A percentile compares a stretch with the other conserved stretches of the same genome.
Evolutionary conservation across 1,140 invertebrate species (phyloP).

Genomic region (Eumeta japonica): DNA sequence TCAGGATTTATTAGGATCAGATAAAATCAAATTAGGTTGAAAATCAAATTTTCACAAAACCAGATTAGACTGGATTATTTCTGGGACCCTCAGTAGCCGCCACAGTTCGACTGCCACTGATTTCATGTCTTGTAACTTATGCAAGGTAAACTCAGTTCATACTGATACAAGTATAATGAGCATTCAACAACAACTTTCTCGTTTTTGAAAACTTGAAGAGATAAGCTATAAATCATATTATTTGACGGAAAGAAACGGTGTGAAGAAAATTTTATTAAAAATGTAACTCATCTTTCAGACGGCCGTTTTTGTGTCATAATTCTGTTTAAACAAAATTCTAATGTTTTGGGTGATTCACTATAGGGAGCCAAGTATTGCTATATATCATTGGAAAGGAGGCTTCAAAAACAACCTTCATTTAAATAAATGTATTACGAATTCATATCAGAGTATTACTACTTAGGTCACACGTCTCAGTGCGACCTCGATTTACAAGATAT

Average conservation of each 20-base stretch:
- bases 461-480: slow-evolving; percentile 11
- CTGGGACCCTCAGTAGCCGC: slow-evolving; percentile 11
- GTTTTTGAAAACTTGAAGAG: slow-evolving; percentile 6
- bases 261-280: slow-evolving; percentile 13
- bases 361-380: slow-evolving; percentile 12
- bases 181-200: slow-evolving; percentile 2
- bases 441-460: slow-evolving; percentile 11
- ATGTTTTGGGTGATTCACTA: slow-evolving; percentile 12
- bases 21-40: slow-evolving; percentile 11
- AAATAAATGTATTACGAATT: slow-evolving; percentile 11
- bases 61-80: slow-evolving; percentile 15
- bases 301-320: slow-evolving; percentile 14
- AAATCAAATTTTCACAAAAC: slow-evolving; percentile 12
- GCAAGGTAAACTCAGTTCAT: not conserved
- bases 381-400: slow-evolving; percentile 11
- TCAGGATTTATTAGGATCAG: slow-evolving; percentile 11
- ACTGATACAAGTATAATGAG: slow-evolving; percentile 8
- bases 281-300: slow-evolving; percentile 8
- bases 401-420: slow-evolving; percentile 7
- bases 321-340: slow-evolving; percentile 9
- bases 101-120: too few relatives aligned
- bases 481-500: not conserved
- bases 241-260: slow-evolving; percentile 5
- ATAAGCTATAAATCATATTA: not conserved
- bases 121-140: too few relatives aligned